Evolutionary conservation across 1,140 invertebrate species (phyloP).

Genomic region (Holcopasites calliopsidis): DNA sequence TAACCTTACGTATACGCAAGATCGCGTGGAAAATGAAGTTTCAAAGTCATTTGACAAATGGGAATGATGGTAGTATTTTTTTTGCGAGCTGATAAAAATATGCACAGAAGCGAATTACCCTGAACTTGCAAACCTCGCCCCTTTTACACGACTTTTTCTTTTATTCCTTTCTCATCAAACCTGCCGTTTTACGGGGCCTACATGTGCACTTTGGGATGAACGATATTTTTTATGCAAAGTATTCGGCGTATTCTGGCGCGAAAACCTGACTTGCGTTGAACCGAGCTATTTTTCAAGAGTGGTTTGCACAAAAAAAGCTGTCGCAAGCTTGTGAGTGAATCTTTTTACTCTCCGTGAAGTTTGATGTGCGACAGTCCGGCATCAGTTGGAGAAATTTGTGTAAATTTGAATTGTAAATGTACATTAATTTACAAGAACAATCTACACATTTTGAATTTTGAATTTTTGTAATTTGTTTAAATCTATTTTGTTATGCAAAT

Average conservation of each 20-base stretch:
- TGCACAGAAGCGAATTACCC: not conserved
- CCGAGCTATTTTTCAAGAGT: slow-evolving; percentile 11
- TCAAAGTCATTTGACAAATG: not conserved
- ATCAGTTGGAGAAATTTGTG: not conserved
- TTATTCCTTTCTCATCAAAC: slow-evolving; percentile 32
- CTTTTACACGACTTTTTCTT: slow-evolving; percentile 1
- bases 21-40: not conserved
- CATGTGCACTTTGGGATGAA: slow-evolving; percentile 14
- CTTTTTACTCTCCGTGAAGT: slow-evolving; percentile 1
- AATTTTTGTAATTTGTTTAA: too few species aligned
- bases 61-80: not conserved
- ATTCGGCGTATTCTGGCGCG: slow-evolving; percentile 4
- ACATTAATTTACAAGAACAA: too few species aligned
- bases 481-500: too few species aligned
- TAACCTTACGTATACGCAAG: too few species aligned
- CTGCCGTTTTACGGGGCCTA: slow-evolving; percentile 7
- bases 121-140: slow-evolving; percentile 1
- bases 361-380: not conserved
- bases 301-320: slow-evolving; percentile 10
- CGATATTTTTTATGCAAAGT: slow-evolving; percentile 37
- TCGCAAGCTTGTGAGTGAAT: slow-evolving; percentile 11
- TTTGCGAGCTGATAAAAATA: slow-evolving; percentile 1
- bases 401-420: too few species aligned
- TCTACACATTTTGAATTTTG: too few species aligned
- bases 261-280: not conserved